Percentiles rank a stretch among this genome's conserved stretches.
Evolutionary conservation across 1,140 invertebrate genomes (phyloP).

Genomic region (Drosophila arizonae): DNA sequence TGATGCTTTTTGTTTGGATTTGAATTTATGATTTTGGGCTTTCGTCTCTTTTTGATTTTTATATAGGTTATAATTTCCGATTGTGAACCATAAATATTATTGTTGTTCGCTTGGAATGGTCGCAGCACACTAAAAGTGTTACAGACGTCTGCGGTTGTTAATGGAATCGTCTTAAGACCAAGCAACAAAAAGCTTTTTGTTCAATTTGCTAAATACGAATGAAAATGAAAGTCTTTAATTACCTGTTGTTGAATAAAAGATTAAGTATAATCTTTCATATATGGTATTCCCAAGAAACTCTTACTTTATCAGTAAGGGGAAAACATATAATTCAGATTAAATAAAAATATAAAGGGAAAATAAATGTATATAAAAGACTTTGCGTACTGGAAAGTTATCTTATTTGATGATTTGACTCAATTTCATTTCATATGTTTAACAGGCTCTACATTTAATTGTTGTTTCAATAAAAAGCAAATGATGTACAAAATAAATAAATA

Average conservation of each 20-base stretch:
- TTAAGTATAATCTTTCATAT: too few species aligned
- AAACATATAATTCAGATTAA: too few species aligned
- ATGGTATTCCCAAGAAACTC: too few species aligned
- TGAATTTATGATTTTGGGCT: slow-evolving; percentile 84
- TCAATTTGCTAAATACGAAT: background rate
- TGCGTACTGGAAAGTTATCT: too few species aligned
- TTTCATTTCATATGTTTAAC: too few species aligned
- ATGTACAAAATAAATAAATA: too few species aligned
- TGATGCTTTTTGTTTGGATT: slow-evolving; percentile 32
- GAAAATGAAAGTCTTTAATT: background rate
- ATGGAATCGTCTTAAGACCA: background rate
- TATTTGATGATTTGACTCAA: too few species aligned
- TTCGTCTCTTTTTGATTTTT: slow-evolving; percentile 17
- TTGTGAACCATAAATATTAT: slow-evolving; percentile 40
- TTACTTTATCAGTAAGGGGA: too few species aligned
- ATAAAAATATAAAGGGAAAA: too few species aligned
- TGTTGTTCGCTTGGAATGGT: background rate
- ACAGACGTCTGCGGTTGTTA: too few species aligned
- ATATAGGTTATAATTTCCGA: slow-evolving; percentile 42
- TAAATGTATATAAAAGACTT: too few species aligned
- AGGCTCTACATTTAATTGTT: background rate
- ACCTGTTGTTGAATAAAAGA: too few species aligned
- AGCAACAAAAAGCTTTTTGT: slow-evolving; percentile 12
- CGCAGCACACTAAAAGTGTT: slow-evolving; percentile 8
- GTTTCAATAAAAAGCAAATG: slow-evolving; percentile 1